Evolutionary conservation across 2,888 invertebrate species (phyloP).

Genomic region (Aromia moschata): DNA sequence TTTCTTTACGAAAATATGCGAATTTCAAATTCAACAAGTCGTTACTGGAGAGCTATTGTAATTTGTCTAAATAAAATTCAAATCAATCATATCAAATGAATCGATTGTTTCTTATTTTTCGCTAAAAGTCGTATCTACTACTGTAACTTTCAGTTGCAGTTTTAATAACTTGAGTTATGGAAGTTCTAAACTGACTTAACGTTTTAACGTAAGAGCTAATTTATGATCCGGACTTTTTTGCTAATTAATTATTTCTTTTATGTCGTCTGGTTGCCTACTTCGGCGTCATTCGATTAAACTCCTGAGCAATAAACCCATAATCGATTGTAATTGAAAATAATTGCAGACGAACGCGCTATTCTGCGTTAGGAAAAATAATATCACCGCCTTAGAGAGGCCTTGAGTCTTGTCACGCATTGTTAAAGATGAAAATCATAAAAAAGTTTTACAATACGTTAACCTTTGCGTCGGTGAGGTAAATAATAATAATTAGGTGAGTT

Average conservation of each 20-base stretch:
- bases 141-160: no score
- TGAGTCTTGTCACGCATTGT: slow-evolving; percentile 39
- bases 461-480: slow-evolving; percentile 7
- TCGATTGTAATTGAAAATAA: slow-evolving; percentile 35
- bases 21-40: no score
- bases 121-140: no score
- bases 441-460: slow-evolving; percentile 36
- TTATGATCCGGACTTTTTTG: background rate
- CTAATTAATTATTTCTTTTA: slow-evolving; percentile 7
- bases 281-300: slow-evolving; percentile 2
- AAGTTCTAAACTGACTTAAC: no score
- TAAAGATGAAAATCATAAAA: slow-evolving; percentile 36
- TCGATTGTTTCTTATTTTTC: no score
- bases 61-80: no score
- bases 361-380: slow-evolving; percentile 7
- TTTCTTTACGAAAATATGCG: no score
- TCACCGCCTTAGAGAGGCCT: slow-evolving; percentile 25
- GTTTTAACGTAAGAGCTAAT: no score
- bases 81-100: no score
- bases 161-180: no score
- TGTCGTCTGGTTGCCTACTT: background rate
- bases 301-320: slow-evolving; percentile 30
- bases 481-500: background rate
- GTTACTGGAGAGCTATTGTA: no score
- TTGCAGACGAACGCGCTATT: slow-evolving; percentile 10